Evolutionary conservation across 2,113 vertebrate species (phyloP), one percentile per base, ranked within the genome.

Genomic region (Centropus unirufus): DNA sequence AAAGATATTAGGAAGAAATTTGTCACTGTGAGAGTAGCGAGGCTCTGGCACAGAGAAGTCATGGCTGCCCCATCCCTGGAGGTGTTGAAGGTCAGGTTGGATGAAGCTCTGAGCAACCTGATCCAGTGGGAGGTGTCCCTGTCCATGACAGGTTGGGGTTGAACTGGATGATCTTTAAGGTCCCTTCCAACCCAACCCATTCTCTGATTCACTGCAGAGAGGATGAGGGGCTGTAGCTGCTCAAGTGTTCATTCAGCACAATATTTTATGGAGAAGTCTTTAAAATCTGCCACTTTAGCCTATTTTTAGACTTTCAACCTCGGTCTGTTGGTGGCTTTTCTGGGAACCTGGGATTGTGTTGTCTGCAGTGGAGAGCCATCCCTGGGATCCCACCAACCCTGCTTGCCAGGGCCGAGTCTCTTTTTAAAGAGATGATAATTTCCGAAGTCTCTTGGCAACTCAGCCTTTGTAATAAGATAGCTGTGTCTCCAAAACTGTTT

Each of bases 401-500:
- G 9, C 18, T 34, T 34, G 42, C 54, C 59, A 55, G 32, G 19
- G 16, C 52, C 14, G 9, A 58, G 22, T n/a, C 23, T 39, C 18
- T 26, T 42, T 44, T 40, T 2, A 26, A 67, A 13, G 20, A 36
- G 19, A 2, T 39, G 19, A 23, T 36, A 76, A 3, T 74, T 74
- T 55, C 58, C 29, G 29, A 40, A 58, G 5, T 40, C 44, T 59
- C n/a, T 61, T 72, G 57, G 67, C 61, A 46, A 59, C 34, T 68
- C 46, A 73, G 32, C 44, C 36, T 68, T 27, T 36, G 24, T 52
- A 42, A 59, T 26, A 40, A 89, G 52, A n/a, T 14, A 57, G 29
- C 30, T 3, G 0, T n/a, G n/a, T 54, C 77, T 61, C 12, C 46
- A 39, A 19, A 32, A 17, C 13, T 0, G 0, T 39, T 30, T 26